These are phyloP conservation scores for Nineta flava DNA, from an alignment of 2,888 invertebrate genomes.

Conservation along the genomic window DNA sequence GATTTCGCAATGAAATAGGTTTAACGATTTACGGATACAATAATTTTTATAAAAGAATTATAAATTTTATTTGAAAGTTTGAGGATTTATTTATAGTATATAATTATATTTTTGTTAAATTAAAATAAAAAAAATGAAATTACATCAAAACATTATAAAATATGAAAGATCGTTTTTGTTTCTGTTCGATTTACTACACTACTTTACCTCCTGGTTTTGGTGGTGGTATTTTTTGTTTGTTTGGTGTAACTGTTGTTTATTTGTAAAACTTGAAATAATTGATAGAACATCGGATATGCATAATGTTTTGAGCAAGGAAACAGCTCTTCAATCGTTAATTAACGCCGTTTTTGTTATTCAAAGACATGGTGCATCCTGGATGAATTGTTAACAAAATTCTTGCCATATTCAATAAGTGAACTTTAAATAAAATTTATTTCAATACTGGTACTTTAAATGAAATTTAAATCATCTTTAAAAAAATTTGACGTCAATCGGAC, in stretches of 20 bases:
- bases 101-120: not conserved
- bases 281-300: not conserved
- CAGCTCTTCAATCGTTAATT: too few species aligned
- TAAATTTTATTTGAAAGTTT: slow-evolving; percentile 1
- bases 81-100: not conserved
- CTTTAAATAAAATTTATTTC: too few species aligned
- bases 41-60: not conserved
- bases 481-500: too few species aligned
- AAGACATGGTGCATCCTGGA: too few species aligned
- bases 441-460: too few species aligned
- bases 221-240: not conserved
- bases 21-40: slow-evolving; percentile 6
- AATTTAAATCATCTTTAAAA: too few species aligned
- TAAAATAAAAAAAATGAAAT: not conserved
- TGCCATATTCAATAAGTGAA: too few species aligned
- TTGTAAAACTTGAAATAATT: not conserved
- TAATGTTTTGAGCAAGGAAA: too few species aligned
- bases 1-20: slow-evolving; percentile 9
- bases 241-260: too few species aligned
- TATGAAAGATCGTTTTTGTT: not conserved
- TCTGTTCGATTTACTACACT: not conserved
- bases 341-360: too few species aligned
- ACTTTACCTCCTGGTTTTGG: not conserved
- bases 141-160: not conserved
- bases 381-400: too few species aligned